phyloP scores from a whole-genome alignment of 2,888 invertebrate genomes.

The Argyresthia goedartella region DNA sequence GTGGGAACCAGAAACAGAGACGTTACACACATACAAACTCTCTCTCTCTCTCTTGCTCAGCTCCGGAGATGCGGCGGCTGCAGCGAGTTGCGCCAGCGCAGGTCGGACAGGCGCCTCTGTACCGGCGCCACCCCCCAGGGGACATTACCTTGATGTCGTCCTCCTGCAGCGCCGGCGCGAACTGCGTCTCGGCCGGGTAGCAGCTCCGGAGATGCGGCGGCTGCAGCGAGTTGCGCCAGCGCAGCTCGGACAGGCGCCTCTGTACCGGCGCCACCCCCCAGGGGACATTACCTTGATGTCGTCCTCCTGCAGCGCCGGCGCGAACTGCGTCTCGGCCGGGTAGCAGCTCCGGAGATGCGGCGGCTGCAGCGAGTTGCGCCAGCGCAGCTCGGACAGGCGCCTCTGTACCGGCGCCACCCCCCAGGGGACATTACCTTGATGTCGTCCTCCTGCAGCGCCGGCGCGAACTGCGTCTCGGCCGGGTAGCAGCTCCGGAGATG shows the following conservation, averaged over 20 bases:
- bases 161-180: slow-evolving; percentile 63
- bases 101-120: slow-evolving; percentile 73
- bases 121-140: no score
- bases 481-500: slow-evolving; percentile 89
- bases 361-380: slow-evolving; percentile 84
- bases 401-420: no score
- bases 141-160: slow-evolving; percentile 62
- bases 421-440: slow-evolving; percentile 57
- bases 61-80: slow-evolving; percentile 89
- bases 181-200: slow-evolving; percentile 86
- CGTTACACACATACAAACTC: no score
- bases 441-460: slow-evolving; percentile 56
- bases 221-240: slow-evolving; percentile 84
- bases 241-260: slow-evolving; percentile 75
- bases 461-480: slow-evolving; percentile 80
- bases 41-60: no score
- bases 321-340: slow-evolving; percentile 83
- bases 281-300: slow-evolving; percentile 63
- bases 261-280: no score
- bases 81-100: slow-evolving; percentile 84
- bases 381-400: slow-evolving; percentile 77
- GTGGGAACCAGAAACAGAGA: no score
- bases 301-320: slow-evolving; percentile 59
- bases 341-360: slow-evolving; percentile 89
- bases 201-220: slow-evolving; percentile 88